Base-by-base conservation (phyloP, 2,797 vertebrate species). In the Fistularia commersonii region DNA sequence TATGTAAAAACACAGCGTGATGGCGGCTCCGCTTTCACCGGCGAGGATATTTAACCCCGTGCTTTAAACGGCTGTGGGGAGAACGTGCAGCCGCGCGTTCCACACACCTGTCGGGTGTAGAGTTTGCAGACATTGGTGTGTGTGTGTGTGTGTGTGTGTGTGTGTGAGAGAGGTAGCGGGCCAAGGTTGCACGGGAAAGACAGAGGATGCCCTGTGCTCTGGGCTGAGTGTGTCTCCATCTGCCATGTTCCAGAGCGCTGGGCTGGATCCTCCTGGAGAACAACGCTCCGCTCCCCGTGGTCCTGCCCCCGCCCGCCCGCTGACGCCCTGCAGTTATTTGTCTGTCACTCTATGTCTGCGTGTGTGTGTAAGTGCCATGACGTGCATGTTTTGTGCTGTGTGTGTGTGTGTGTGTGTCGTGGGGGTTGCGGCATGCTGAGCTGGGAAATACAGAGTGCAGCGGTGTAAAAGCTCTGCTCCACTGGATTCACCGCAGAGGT, bases 221-320 rank as follows among this genome's bases (percentile, higher is more conserved):
- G 66, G 74, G 79, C 84, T 73, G 80, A 76, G 69, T 80, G 71
- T 76, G 74, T 77, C 76, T 81, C 51, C 79, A 74, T 80, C 77
- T 83, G 81, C 86, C 81, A 84, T 63, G 78, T 77, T 57, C 74
- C 64, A 83, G 81, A 51, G 72, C 23, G 76, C 76, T 77, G 81
- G 82, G 82, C 86, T 82, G 87, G 77, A 80, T 86, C 65, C 6
- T 69, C 77, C 83, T 82, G 83, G 81, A 87, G 84, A 86, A 82
- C 77, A 83, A 88, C 83, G 84, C 73, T 82, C 61, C 7, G 64
- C 56, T 87, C 85, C 85, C 82, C 75, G 68, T 74, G 83, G 83
- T 82, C 79, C 68, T 53, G 69, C 55, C n/a, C n/a, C n/a, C n/a
- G n/a, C n/a, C n/a, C n/a, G n/a, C n/a, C n/a, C n/a, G n/a, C n/a